phyloP scores from a whole-genome alignment of 1,140 invertebrate genomes.

The Phymorhynchus buccinoides region DNA sequence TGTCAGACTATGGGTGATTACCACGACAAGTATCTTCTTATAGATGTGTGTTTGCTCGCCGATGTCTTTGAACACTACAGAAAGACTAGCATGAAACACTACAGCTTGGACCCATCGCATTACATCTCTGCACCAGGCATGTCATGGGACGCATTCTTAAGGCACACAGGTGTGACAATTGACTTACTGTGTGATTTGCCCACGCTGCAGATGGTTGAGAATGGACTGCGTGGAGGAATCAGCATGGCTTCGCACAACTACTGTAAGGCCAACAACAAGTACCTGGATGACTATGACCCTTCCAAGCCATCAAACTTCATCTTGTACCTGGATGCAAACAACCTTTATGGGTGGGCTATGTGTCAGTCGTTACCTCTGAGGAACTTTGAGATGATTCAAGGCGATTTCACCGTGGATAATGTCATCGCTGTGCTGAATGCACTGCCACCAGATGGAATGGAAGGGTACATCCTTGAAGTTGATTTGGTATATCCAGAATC shows the following conservation, averaged over 20 bases:
- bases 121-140: too few relatives aligned
- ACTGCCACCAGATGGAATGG: slow-evolving; percentile 66
- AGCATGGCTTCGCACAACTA: slow-evolving; percentile 42
- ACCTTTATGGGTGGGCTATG: slow-evolving; percentile 60
- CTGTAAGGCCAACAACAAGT: slow-evolving; percentile 46
- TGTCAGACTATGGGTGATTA: slow-evolving; percentile 70
- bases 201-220: too few relatives aligned
- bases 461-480: slow-evolving; percentile 76
- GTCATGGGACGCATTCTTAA: too few relatives aligned
- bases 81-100: too few relatives aligned
- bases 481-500: slow-evolving; percentile 66
- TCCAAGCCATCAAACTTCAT: too few relatives aligned
- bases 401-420: too few relatives aligned
- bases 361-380: slow-evolving; percentile 39
- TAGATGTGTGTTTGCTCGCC: not conserved
- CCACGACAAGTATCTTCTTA: slow-evolving; percentile 69
- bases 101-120: too few relatives aligned
- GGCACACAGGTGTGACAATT: too few relatives aligned
- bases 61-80: too few relatives aligned
- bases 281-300: slow-evolving; percentile 50
- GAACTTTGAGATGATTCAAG: slow-evolving; percentile 59
- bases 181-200: too few relatives aligned
- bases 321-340: not conserved
- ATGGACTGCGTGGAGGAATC: too few relatives aligned
- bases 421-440: slow-evolving; percentile 58